phyloP scores from a whole-genome alignment of 1,140 invertebrate genomes.

The Drosophila obscura region DNA sequence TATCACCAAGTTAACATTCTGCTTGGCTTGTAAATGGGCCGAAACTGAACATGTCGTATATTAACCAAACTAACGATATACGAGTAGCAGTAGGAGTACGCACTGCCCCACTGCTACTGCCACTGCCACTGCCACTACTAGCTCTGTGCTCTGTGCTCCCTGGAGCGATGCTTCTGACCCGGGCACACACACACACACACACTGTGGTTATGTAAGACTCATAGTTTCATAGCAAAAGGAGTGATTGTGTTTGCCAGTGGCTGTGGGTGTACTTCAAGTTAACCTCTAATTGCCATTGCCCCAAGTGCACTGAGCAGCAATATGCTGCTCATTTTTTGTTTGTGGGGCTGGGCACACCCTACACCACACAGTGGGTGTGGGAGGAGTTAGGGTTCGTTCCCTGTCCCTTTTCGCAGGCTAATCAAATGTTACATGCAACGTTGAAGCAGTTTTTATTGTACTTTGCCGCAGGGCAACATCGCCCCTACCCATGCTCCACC shows the following conservation, averaged over 20 bases:
- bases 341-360: constrained; percentile 3
- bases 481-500: not conserved
- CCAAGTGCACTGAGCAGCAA: constrained; percentile 67
- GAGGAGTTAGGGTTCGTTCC: no score
- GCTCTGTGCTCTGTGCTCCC: not conserved
- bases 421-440: constrained; percentile 75
- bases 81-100: no score
- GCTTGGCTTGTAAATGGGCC: constrained; percentile 39
- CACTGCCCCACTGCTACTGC: no score
- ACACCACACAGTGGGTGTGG: constrained; percentile 10
- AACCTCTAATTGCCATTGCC: constrained; percentile 73
- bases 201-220: constrained; percentile 39
- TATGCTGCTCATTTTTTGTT: constrained; percentile 48
- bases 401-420: constrained; percentile 55
- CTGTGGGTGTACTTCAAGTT: constrained; percentile 47
- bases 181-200: no score
- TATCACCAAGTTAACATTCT: constrained; percentile 53
- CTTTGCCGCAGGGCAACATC: constrained; percentile 58
- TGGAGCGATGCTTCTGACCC: constrained; percentile 2
- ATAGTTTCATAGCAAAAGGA: constrained; percentile 11
- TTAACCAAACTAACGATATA: constrained; percentile 59
- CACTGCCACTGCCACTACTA: not conserved
- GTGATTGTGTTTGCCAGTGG: not conserved
- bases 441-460: constrained; percentile 75
- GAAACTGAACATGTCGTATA: constrained; percentile 55